phyloP scores from a whole-genome alignment of 1,140 invertebrate genomes.

The Saccostrea glomerata region DNA sequence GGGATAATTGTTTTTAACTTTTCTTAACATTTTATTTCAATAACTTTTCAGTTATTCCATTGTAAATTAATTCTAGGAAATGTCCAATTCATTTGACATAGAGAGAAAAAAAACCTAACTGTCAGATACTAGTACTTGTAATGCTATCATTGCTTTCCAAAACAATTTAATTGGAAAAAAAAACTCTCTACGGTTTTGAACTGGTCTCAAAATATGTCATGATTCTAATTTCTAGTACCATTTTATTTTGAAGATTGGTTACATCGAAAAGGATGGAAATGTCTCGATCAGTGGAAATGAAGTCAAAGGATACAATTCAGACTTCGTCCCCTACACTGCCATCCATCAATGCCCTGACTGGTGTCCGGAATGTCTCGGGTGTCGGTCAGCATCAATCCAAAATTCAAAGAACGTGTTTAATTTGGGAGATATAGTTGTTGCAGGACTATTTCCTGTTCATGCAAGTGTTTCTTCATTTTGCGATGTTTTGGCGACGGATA shows the following conservation, averaged over 20 bases:
- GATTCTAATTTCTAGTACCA: not conserved
- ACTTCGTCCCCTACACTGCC: constrained; percentile 35
- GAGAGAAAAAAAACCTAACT: too few species aligned
- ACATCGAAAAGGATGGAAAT: not conserved
- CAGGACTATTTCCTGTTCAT: constrained; percentile 88
- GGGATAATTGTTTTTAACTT: too few species aligned
- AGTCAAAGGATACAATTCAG: constrained; percentile 55
- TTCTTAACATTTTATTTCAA: too few species aligned
- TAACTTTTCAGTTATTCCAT: too few species aligned
- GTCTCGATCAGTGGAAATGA: constrained; percentile 30
- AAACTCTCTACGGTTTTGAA: too few species aligned
- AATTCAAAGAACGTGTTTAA: constrained; percentile 48
- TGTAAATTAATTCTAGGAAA: too few species aligned
- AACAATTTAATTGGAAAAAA: too few species aligned
- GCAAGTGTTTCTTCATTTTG: constrained; percentile 84
- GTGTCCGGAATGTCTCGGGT: constrained; percentile 60
- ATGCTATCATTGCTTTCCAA: too few species aligned
- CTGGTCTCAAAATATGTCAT: not conserved
- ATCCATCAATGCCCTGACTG: constrained; percentile 56
- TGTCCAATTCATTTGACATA: too few species aligned
- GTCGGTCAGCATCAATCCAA: not conserved
- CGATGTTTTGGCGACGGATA: constrained; percentile 77
- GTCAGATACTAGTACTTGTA: too few species aligned
- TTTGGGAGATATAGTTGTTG: constrained; percentile 85
- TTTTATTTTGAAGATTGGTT: constrained; percentile 42